A percentile compares a stretch with the other conserved stretches of the same genome.
These are phyloP conservation scores for Eulimnadia texana DNA, from an alignment of 1,140 invertebrate genomes.

Conservation along the genomic window DNA sequence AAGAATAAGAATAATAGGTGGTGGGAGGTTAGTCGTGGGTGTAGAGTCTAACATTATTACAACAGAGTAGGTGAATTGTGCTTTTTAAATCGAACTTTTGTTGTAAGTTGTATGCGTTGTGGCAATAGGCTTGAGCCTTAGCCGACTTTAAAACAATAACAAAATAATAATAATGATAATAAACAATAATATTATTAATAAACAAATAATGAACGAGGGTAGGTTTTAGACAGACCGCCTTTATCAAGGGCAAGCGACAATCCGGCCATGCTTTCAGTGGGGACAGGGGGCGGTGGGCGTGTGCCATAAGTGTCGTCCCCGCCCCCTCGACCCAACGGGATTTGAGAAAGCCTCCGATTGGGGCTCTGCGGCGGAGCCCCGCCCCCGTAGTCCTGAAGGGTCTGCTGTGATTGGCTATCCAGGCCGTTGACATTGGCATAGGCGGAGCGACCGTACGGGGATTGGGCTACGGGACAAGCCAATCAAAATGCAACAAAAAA, in stretches of 20 bases:
- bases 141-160: too few species aligned
- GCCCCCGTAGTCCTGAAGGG: slow-evolving; percentile 5
- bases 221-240: too few species aligned
- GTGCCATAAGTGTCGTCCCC: slow-evolving; percentile 1
- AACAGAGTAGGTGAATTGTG: too few species aligned
- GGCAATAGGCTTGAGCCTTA: too few species aligned
- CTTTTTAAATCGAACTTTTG: too few species aligned
- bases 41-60: too few species aligned
- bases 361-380: slow-evolving; percentile 2
- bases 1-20: too few species aligned
- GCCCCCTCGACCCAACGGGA: not conserved
- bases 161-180: too few species aligned
- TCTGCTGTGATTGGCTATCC: slow-evolving; percentile 1
- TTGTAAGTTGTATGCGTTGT: too few species aligned
- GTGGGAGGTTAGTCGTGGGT: too few species aligned
- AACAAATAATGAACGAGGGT: too few species aligned
- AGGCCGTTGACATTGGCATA: slow-evolving; percentile 11
- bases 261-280: slow-evolving; percentile 6
- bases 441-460: slow-evolving; percentile 7
- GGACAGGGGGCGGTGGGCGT: slow-evolving; percentile 7
- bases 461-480: slow-evolving; percentile 2
- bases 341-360: not conserved
- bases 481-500: slow-evolving; percentile 9
- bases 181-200: too few species aligned
- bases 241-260: slow-evolving; percentile 1